phyloP scores from a whole-genome alignment of 2,888 invertebrate species.

The Ischnura elegans region DNA sequence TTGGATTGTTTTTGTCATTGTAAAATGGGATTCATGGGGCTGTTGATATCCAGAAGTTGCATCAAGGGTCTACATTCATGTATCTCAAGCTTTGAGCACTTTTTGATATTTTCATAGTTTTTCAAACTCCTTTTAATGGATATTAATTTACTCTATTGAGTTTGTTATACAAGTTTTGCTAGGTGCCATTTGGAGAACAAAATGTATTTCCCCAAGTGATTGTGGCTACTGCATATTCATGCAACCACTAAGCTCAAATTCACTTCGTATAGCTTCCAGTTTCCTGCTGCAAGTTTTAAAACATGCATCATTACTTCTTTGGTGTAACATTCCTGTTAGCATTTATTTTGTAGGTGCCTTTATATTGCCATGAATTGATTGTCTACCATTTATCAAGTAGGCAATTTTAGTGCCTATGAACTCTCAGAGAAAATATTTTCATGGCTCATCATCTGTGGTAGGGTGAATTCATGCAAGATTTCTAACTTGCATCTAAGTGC shows the following conservation, averaged over 20 bases:
- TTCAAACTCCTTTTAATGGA: neutral
- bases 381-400: neutral
- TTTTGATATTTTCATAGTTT: neutral
- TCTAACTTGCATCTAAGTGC: neutral
- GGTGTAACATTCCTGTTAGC: conserved; percentile 14
- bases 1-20: neutral
- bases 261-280: neutral
- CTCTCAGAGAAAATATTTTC: neutral
- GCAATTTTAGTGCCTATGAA: neutral
- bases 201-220: neutral
- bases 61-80: neutral
- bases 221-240: neutral
- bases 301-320: neutral
- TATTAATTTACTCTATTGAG: neutral
- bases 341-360: conserved; percentile 18
- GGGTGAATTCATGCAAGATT: neutral
- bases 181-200: neutral
- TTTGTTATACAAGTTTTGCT: neutral
- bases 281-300: neutral
- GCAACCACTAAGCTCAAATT: neutral
- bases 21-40: neutral
- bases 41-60: neutral
- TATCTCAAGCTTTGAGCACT: neutral
- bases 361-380: neutral
- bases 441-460: neutral